Evolutionary conservation across 2,888 invertebrate species (phyloP).

Genomic region (Hypercompe scribonia): DNA sequence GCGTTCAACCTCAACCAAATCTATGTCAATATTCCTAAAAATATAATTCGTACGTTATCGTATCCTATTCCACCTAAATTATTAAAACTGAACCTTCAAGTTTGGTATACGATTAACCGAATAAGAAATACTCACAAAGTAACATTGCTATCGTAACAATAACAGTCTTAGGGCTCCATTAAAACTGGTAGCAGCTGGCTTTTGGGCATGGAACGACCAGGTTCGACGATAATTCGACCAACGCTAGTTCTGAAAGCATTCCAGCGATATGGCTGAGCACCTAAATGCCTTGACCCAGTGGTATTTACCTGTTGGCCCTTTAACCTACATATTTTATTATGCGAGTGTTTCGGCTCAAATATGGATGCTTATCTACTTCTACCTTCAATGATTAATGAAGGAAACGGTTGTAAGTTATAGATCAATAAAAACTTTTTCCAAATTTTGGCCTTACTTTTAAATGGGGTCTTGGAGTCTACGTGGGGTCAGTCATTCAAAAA

Average conservation of each 20-base stretch:
- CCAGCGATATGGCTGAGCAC: slow-evolving; percentile 5
- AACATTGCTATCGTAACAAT: slow-evolving; percentile 3
- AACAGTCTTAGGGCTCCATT: slow-evolving; percentile 6
- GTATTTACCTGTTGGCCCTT: slow-evolving; percentile 31
- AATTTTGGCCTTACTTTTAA: background rate
- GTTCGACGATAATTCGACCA: background rate
- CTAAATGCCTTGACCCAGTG: slow-evolving; percentile 47
- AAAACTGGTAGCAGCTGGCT: background rate
- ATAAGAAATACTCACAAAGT: slow-evolving; percentile 2
- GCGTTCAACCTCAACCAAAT: background rate
- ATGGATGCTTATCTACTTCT: slow-evolving; percentile 11
- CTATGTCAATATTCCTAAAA: background rate
- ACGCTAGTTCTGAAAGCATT: background rate
- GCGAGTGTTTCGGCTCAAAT: slow-evolving; percentile 16
- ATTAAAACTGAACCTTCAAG: slow-evolving; percentile 2
- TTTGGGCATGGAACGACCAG: background rate
- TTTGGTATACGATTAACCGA: background rate
- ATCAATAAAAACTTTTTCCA: background rate
- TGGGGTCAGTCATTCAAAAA: no score
- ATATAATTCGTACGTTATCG: background rate
- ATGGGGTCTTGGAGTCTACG: no score
- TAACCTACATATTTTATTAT: slow-evolving; percentile 29
- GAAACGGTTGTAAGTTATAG: background rate
- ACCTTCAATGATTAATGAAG: slow-evolving; percentile 32
- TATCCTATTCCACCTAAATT: background rate